phyloP scores from a whole-genome alignment of 2,113 vertebrate genomes.

The Herpetotheres cachinnans region DNA sequence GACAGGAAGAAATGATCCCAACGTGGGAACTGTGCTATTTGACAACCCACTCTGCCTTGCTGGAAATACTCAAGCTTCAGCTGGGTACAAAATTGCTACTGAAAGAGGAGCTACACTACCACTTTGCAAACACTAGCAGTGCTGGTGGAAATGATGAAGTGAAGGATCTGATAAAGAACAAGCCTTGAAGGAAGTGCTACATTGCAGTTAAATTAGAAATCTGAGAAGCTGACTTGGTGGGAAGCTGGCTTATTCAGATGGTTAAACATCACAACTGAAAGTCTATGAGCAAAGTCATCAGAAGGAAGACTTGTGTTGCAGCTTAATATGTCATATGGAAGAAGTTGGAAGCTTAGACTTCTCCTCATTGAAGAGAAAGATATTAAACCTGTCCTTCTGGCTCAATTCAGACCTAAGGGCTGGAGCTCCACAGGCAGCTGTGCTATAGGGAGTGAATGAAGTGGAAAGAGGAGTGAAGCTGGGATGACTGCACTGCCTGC shows the following conservation, averaged over 20 bases:
- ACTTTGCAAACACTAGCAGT: background rate
- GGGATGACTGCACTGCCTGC: background rate
- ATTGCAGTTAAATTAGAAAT: slow-evolving; percentile 3
- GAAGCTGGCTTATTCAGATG: background rate
- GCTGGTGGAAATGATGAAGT: background rate
- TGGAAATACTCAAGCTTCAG: slow-evolving; percentile 44
- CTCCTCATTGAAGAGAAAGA: background rate
- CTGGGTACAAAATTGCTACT: slow-evolving; percentile 5
- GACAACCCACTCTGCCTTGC: slow-evolving; percentile 33
- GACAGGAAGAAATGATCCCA: slow-evolving; percentile 30
- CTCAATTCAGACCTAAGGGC: background rate
- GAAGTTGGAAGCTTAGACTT: background rate
- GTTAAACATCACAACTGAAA: background rate
- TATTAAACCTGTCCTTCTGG: background rate
- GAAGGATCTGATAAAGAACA: background rate
- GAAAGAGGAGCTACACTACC: background rate
- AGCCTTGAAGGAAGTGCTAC: slow-evolving; percentile 6
- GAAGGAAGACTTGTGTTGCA: background rate
- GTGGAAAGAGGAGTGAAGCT: background rate
- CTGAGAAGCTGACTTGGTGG: background rate
- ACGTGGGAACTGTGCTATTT: slow-evolving; percentile 18
- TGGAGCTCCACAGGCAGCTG: background rate
- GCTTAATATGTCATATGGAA: background rate
- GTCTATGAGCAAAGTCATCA: background rate
- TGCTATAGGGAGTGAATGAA: background rate